Evolutionary conservation across 2,888 invertebrate genomes (phyloP), one percentile per base, ranked within the genome.

Genomic region (Agrilus biguttatus): DNA sequence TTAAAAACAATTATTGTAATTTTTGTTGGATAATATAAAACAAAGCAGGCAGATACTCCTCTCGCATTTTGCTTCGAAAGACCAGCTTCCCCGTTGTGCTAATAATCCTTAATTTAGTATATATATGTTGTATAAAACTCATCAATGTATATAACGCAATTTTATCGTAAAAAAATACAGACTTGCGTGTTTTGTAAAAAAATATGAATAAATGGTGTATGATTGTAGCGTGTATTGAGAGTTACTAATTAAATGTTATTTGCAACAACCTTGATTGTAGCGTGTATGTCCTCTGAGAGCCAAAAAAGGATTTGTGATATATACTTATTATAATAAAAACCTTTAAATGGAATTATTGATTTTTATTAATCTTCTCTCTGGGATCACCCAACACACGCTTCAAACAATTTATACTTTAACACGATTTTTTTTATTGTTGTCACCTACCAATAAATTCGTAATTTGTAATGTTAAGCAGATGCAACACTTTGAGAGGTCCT

Each of bases 221-320:
- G 44, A 46, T 45, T 44, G 45, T 57, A 57, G 62, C 51, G 48
- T 55, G 28, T 28, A 28, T 10, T 10, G 58, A 45, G 46, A 55
- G 51, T 55, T 53, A 62, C 55, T 59, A 59, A 60, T 61, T 28
- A 58, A 52, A 60, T 60, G 60, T 61, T 62, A 59, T 37, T 62
- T 60, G 55, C 59, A 61, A 62, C 56, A 60, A 60, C 56, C 57
- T 58, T 53, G 72, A 72, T 69, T 69, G 69, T 73, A 72, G 74
- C 66, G 74, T 75, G 75, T 75, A 74, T 75, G 76, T 74, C 73
- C 62, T 21, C 21, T 64, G 73, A 74, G 73, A 75, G 75, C 77
- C 77, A 77, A 77, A 77, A 28, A 76, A 77, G 75, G 76, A 77
- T 77, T 77, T 77, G 77, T 77, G 77, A 77, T 77, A 77, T 67